These are phyloP conservation scores for Merodon equestris DNA, from an alignment of 2,888 invertebrate genomes.

Conservation along the genomic window DNA sequence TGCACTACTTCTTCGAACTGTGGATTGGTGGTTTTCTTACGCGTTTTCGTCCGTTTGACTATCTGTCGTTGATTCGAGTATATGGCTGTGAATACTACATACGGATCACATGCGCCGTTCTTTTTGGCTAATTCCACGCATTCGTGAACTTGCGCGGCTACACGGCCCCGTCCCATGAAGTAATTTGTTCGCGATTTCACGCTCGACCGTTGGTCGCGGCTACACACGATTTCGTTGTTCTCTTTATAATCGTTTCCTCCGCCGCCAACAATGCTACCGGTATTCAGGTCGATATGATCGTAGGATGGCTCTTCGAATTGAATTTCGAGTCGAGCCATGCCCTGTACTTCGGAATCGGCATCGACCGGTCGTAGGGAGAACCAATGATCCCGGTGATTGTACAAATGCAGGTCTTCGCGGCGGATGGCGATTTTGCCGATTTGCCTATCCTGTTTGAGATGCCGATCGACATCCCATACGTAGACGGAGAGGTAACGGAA, in stretches of 20 bases:
- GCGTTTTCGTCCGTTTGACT: slow-evolving; percentile 89
- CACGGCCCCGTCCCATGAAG: slow-evolving; percentile 72
- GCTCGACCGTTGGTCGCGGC: slow-evolving; percentile 42
- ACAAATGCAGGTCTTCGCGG: slow-evolving; percentile 90
- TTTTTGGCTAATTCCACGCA: slow-evolving; percentile 93
- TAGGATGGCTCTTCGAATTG: slow-evolving; percentile 76
- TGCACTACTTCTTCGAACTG: slow-evolving; percentile 92
- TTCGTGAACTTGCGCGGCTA: slow-evolving; percentile 86
- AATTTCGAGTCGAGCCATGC: slow-evolving; percentile 92
- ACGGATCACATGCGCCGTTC: slow-evolving; percentile 95
- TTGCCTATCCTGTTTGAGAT: slow-evolving; percentile 88
- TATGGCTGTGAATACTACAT: slow-evolving; percentile 88
- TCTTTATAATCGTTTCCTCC: slow-evolving; percentile 77
- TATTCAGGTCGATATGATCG: slow-evolving; percentile 71
- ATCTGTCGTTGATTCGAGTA: slow-evolving; percentile 90
- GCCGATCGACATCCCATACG: slow-evolving; percentile 91
- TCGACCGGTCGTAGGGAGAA: slow-evolving; percentile 91
- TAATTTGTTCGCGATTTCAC: slow-evolving; percentile 51
- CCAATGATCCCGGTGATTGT: slow-evolving; percentile 96
- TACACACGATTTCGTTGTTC: slow-evolving; percentile 75
- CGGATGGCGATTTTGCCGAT: slow-evolving; percentile 89
- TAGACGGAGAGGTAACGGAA: slow-evolving; percentile 94
- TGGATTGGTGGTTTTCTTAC: slow-evolving; percentile 94
- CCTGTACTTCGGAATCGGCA: slow-evolving; percentile 94
- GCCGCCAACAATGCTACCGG: slow-evolving; percentile 44